Evolutionary conservation across 2,797 vertebrate genomes (phyloP).

Genomic region (Craterocephalus amniculus): DNA sequence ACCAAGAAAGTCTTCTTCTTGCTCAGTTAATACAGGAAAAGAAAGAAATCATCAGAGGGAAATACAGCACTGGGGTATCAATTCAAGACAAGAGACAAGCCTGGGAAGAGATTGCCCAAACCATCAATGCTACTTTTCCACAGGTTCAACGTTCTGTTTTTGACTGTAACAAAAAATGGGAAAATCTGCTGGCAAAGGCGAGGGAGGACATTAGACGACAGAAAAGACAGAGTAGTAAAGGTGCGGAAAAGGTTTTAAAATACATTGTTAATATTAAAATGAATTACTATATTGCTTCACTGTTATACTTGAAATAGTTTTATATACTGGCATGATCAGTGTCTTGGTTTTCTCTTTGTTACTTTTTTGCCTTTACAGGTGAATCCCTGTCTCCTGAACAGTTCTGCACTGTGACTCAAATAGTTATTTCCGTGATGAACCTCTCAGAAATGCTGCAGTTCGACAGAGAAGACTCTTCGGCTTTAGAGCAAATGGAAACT

Average conservation of each 20-base stretch:
- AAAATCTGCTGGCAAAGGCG: constrained; percentile 70
- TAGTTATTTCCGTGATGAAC: constrained; percentile 74
- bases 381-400: constrained; percentile 48
- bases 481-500: constrained; percentile 35
- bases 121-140: constrained; percentile 67
- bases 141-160: constrained; percentile 58
- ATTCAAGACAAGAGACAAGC: constrained; percentile 63
- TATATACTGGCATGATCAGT: neutral
- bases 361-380: constrained; percentile 38
- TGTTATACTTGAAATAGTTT: neutral
- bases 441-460: constrained; percentile 50
- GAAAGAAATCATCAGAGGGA: constrained; percentile 61
- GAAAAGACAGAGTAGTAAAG: constrained; percentile 48
- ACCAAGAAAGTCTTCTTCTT: constrained; percentile 68
- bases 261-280: neutral
- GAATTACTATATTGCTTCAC: neutral
- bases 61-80: constrained; percentile 56
- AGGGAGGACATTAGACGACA: constrained; percentile 68
- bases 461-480: constrained; percentile 28
- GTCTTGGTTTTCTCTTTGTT: neutral
- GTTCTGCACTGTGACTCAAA: constrained; percentile 60
- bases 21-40: constrained; percentile 63
- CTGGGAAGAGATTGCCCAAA: constrained; percentile 64
- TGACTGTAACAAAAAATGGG: constrained; percentile 76
- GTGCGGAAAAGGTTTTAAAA: constrained; percentile 21